A percentile compares a stretch with the other conserved stretches of the same genome.
phyloP scores from a whole-genome alignment of 2,113 vertebrate genomes.

The Carassius carassius region DNA sequence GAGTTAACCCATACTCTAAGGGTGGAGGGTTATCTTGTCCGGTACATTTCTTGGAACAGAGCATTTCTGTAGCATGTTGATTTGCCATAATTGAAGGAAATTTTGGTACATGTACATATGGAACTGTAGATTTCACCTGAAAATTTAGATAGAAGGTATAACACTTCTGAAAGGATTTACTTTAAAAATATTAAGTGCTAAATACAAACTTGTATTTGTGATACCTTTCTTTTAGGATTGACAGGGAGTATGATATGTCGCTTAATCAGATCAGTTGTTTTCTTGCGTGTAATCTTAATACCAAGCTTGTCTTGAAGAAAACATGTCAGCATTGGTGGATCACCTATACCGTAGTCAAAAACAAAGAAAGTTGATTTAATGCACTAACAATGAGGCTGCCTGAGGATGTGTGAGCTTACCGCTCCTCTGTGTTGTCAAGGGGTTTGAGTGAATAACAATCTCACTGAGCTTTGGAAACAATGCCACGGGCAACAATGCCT shows the following conservation, averaged over 20 bases:
- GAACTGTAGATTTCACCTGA: slow-evolving; percentile 70
- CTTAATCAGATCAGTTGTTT: slow-evolving; percentile 57
- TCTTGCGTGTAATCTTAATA: slow-evolving; percentile 73
- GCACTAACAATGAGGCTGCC: not conserved
- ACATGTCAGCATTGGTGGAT: slow-evolving; percentile 74
- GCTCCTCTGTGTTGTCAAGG: slow-evolving; percentile 73
- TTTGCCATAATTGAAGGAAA: slow-evolving; percentile 48
- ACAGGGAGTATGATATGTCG: slow-evolving; percentile 62
- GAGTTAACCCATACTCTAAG: slow-evolving; percentile 35
- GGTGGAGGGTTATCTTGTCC: slow-evolving; percentile 10
- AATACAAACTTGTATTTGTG: not conserved
- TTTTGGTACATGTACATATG: slow-evolving; percentile 67
- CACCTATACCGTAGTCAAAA: slow-evolving; percentile 71
- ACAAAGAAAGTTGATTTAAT: not conserved
- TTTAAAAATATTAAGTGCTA: not conserved
- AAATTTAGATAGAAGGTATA: not conserved
- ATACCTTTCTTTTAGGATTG: slow-evolving; percentile 73
- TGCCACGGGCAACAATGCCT: slow-evolving; percentile 77
- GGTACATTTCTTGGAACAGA: not conserved
- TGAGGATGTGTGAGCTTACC: slow-evolving; percentile 67
- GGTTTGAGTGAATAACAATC: slow-evolving; percentile 82
- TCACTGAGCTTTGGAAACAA: slow-evolving; percentile 80
- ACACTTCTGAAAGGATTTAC: not conserved
- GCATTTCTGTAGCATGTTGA: not conserved
- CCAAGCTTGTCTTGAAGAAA: slow-evolving; percentile 81